Base-by-base conservation (phyloP, 2,113 vertebrate genomes). In the Rafetus swinhoei region DNA sequence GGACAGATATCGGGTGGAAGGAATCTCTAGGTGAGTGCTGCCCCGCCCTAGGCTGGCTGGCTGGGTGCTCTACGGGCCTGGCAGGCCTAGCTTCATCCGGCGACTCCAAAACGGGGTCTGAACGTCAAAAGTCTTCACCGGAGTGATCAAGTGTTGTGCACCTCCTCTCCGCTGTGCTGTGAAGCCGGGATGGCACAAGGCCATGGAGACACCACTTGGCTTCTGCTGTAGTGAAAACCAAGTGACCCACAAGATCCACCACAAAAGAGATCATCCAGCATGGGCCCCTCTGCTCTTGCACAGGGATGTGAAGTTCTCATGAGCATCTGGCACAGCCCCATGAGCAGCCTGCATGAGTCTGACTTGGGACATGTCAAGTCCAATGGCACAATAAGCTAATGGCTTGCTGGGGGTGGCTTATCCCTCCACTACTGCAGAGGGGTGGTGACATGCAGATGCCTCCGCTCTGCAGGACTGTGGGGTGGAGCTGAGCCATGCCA, bases 41-140 rank as follows among this genome's bases (percentile, higher is more conserved):
- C n/a, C n/a, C n/a, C n/a, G 27, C 59, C 59, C 11, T 60, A 25
- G 25, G 59, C 13, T 7, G 21, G 56, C 56, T 57, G 56, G 56
- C 56, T 57, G 56, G 56, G 55, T 6, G 55, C 55, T 55, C 6
- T 0, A 25, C 9, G 13, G 24, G 25, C 25, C 50, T 32, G 45
- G 8, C 0, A 0, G 22, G 27, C 59, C 25, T 60, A 60, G 27
- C 11, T 25, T 57, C 15, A 32, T 65, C 62, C n/a, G n/a, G n/a
- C n/a, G n/a, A n/a, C n/a, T n/a, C n/a, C 62, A 32, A 45, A 24
- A 7, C 6, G 24, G 6, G 6, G 7, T 14, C 25, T 53, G 13
- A 13, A 14, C 14, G 32, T 50, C 18, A 25, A 54, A 54, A 11
- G 22, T 11, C 53, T 24, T 21, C 84, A 55, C 27, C 79, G 57